Evolutionary conservation across 2,888 invertebrate species (phyloP).

Genomic region (Drosophila paracracens): DNA sequence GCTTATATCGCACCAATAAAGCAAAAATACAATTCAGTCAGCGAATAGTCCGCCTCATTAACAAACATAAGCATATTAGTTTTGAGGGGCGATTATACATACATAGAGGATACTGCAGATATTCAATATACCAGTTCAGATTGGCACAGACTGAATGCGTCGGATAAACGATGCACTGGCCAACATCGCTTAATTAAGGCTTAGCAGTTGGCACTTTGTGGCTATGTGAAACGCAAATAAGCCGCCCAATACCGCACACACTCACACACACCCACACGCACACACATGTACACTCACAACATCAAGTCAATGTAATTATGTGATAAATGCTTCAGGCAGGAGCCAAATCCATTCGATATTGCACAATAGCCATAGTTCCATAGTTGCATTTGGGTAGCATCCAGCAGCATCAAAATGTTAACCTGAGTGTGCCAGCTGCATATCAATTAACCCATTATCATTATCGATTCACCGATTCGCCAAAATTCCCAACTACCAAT

Average conservation of each 20-base stretch:
- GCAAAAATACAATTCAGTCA: constrained; percentile 28
- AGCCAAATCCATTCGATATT: constrained; percentile 54
- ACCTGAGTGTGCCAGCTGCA: constrained; percentile 28
- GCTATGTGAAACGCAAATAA: constrained; percentile 14
- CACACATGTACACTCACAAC: background rate
- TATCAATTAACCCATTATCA: constrained; percentile 53
- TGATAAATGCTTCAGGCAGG: constrained; percentile 67
- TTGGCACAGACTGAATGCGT: constrained; percentile 20
- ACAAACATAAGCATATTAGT: constrained; percentile 69
- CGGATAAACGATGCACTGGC: constrained; percentile 43
- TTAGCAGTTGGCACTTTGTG: constrained; percentile 46
- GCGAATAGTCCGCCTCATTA: constrained; percentile 44
- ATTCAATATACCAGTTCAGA: constrained; percentile 58
- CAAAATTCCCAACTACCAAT: constrained; percentile 14
- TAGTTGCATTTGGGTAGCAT: constrained; percentile 25
- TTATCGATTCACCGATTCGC: constrained; percentile 32
- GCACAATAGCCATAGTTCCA: constrained; percentile 47
- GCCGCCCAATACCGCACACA: constrained; percentile 17
- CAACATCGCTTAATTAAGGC: constrained; percentile 69
- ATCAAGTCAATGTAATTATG: constrained; percentile 71
- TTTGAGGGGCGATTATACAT: constrained; percentile 10
- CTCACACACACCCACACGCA: constrained; percentile 8
- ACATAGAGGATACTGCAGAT: constrained; percentile 36
- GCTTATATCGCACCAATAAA: constrained; percentile 22
- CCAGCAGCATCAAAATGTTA: constrained; percentile 10